A percentile compares a stretch with the other conserved stretches of the same genome.
These are phyloP conservation scores for Blennius ocellaris DNA, from an alignment of 2,113 vertebrate species.

Conservation along the genomic window DNA sequence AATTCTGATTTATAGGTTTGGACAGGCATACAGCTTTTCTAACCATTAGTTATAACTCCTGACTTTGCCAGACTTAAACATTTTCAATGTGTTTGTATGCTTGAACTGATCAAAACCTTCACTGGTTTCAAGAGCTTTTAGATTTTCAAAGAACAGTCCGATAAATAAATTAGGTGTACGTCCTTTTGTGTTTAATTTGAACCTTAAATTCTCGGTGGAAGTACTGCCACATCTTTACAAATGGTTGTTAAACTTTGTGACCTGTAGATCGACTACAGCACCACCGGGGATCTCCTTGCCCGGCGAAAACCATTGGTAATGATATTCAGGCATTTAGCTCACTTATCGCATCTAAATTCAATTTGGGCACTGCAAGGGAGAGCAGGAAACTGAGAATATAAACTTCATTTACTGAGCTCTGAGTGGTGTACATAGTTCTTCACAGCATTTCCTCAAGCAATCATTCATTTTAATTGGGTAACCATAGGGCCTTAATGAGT, in stretches of 20 bases:
- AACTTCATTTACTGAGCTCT: slow-evolving; percentile 29
- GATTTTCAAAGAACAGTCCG: not conserved
- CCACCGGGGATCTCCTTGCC: slow-evolving; percentile 7
- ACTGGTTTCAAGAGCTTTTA: not conserved
- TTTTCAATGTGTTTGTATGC: no score
- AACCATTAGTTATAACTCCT: not conserved
- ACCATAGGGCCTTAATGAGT: slow-evolving; percentile 49
- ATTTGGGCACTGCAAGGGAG: slow-evolving; percentile 27
- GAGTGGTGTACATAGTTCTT: slow-evolving; percentile 18
- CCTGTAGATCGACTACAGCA: not conserved
- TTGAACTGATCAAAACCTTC: not conserved
- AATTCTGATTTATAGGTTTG: no score
- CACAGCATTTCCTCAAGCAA: slow-evolving; percentile 38
- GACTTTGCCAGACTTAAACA: not conserved
- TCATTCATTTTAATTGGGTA: slow-evolving; percentile 53
- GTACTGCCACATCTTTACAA: not conserved
- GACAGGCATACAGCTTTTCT: no score
- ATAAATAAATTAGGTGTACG: not conserved
- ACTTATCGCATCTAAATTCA: slow-evolving; percentile 44
- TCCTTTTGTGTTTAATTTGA: slow-evolving; percentile 3
- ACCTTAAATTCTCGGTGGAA: slow-evolving; percentile 6
- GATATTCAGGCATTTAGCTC: slow-evolving; percentile 32
- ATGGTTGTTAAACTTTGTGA: slow-evolving; percentile 1
- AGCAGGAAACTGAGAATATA: slow-evolving; percentile 21
- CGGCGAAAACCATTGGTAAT: slow-evolving; percentile 17